These are phyloP conservation scores for Xanthia togata DNA, from an alignment of 2,888 invertebrate genomes.

Conservation along the genomic window DNA sequence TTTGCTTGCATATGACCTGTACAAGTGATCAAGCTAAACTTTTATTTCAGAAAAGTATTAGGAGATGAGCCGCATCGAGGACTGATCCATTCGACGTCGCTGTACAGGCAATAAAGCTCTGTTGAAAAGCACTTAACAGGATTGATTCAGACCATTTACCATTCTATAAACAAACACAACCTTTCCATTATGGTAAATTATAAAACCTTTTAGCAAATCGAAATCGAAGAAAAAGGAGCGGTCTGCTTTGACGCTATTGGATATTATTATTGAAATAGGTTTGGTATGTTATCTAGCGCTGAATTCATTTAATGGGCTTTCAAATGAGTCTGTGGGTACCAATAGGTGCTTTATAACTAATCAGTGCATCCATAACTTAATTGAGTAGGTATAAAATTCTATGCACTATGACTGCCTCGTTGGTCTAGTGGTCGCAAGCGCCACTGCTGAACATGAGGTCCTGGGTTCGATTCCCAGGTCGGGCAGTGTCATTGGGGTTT, in stretches of 20 bases:
- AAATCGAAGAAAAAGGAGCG: slow-evolving; percentile 78
- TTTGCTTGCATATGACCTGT: not conserved
- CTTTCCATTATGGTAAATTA: slow-evolving; percentile 89
- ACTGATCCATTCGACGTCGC: slow-evolving; percentile 81
- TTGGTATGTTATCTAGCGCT: slow-evolving; percentile 59
- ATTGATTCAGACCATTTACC: slow-evolving; percentile 90
- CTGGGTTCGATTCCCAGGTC: too few relatives aligned
- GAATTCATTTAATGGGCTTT: slow-evolving; percentile 24
- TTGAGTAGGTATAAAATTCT: not conserved
- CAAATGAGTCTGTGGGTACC: not conserved
- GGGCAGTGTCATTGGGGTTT: too few relatives aligned
- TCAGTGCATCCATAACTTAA: not conserved
- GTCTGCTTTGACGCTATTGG: slow-evolving; percentile 72
- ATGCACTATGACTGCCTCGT: too few relatives aligned
- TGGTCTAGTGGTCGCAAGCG: too few relatives aligned
- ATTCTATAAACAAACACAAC: slow-evolving; percentile 90
- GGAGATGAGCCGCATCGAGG: slow-evolving; percentile 63
- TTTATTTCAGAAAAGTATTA: slow-evolving; percentile 58
- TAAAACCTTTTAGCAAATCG: slow-evolving; percentile 88
- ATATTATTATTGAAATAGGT: slow-evolving; percentile 69
- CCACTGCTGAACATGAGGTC: too few relatives aligned
- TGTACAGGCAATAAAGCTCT: slow-evolving; percentile 89
- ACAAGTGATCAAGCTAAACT: slow-evolving; percentile 36
- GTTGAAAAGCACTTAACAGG: slow-evolving; percentile 90
- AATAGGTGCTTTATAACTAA: not conserved